Conservation (phyloP, 2,797 vertebrate species). For the Darevskia nairensis region DNA sequence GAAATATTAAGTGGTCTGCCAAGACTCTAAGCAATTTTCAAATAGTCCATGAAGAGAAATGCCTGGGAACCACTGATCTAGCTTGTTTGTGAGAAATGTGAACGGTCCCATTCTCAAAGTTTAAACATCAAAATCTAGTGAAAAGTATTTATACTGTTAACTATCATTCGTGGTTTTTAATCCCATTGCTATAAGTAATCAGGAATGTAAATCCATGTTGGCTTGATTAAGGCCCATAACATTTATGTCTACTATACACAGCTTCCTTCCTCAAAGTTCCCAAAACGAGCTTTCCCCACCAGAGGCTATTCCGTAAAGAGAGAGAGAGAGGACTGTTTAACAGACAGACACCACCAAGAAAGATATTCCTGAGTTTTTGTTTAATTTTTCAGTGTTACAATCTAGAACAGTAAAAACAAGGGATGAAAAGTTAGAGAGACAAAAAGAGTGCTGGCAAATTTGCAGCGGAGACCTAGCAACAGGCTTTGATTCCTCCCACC, state of each 20-base stretch:
- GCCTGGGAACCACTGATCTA: neutral
- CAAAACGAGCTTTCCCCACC: neutral
- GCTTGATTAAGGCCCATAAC: neutral
- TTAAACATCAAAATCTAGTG: neutral
- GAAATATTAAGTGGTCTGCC: no score
- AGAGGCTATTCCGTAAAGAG: neutral
- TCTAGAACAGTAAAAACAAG: neutral
- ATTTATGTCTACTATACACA: neutral
- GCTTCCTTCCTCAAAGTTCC: neutral
- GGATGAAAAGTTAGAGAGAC: neutral
- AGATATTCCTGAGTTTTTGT: constrained; percentile 11
- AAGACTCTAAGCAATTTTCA: no score
- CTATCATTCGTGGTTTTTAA: neutral
- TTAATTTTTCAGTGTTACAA: constrained; percentile 9
- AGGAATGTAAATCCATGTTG: neutral
- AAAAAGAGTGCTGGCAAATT: neutral
- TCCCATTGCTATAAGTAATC: neutral
- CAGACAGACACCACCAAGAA: neutral
- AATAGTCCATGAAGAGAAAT: no score
- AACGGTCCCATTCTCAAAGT: neutral
- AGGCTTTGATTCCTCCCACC: neutral
- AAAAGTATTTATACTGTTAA: neutral
- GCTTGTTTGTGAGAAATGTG: neutral
- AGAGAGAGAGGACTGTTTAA: neutral
- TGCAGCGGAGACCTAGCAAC: neutral